A percentile compares a stretch with the other conserved stretches of the same genome.
Evolutionary conservation across 2,797 vertebrate species (phyloP).

Genomic region (Heterohyrax brucei): DNA sequence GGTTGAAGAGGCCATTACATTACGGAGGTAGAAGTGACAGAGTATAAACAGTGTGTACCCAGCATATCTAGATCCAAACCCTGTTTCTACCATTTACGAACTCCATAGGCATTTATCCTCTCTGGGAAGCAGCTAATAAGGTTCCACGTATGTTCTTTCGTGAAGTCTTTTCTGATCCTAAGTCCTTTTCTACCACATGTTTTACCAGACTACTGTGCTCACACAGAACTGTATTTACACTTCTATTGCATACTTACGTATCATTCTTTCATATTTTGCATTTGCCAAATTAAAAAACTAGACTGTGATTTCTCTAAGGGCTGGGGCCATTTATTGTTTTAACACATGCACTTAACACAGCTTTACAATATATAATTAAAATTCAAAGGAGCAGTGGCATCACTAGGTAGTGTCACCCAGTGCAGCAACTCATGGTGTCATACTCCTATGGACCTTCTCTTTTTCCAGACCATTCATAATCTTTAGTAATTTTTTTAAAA

Average conservation of each 20-base stretch:
- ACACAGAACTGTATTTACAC: not conserved
- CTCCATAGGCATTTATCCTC: not conserved
- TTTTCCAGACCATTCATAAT: too few relatives aligned
- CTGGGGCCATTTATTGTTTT: not conserved
- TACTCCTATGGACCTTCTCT: too few relatives aligned
- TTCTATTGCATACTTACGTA: not conserved
- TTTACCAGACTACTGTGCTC: not conserved
- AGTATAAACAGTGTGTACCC: not conserved
- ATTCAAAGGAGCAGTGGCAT: not conserved
- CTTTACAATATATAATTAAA: not conserved
- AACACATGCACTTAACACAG: not conserved
- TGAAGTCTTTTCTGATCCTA: not conserved
- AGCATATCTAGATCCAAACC: too few relatives aligned
- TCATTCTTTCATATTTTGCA: not conserved
- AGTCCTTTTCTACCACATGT: not conserved
- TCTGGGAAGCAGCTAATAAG: not conserved
- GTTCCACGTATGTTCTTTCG: not conserved
- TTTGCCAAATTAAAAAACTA: not conserved
- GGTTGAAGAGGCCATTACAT: not conserved
- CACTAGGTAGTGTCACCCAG: too few relatives aligned
- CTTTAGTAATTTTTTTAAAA: too few relatives aligned
- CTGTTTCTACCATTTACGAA: not conserved
- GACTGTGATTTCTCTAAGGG: not conserved
- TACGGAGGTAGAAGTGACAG: accelerated
- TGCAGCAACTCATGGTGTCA: too few relatives aligned